Base-by-base conservation (phyloP, 2,888 invertebrate species). In the Lypha dubia region DNA sequence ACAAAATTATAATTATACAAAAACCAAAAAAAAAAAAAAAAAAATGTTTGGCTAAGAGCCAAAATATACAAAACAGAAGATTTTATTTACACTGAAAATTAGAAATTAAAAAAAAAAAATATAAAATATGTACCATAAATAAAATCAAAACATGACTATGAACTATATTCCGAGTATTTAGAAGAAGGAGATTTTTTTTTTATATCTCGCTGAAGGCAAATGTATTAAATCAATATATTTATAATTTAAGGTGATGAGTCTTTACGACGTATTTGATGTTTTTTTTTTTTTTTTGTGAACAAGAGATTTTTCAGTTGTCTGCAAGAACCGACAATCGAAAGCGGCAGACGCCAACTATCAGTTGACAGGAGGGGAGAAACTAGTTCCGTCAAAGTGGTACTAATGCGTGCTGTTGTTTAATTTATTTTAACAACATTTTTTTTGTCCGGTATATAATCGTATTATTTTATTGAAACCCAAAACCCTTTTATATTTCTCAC, bases 41-140 rank as follows among this genome's bases (percentile, higher is more conserved):
- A 62, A 24, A 81, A 75, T 68, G 32, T 68, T 75, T 81, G 81
- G 81, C 81, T 17, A 6, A 53, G 46, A 46, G 74, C 80, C 74
- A 74, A 81, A 75, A 53, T 32, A 67, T 20, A 79, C 32, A 70
- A 79, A 56, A 65, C 58, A 44, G 24, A 38, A 28, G 41, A 62
- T 70, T 67, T 68, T 58, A 60, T 77, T 68, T 62, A 77, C 65
- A 58, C 22, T 35, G 38, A 71, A 63, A 71, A 15, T 32, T 44
- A 17, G 11, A 15, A 7, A 58, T 58, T 44, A 17, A 17, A 15
- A 7, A 58, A 71, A 62, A 44, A 4, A 44, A 53, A 73, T 35
- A 9, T 22, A 17, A 65, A 32, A 41, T n/a, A 6, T 7, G n/a
- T 11, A 38, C 9, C 11, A 46, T 9, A 53, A 32, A 75, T 17